Percentiles rank a stretch among this genome's conserved stretches.
Evolutionary conservation across 2,113 vertebrate species (phyloP).

Genomic region (Anseranas semipalmata): DNA sequence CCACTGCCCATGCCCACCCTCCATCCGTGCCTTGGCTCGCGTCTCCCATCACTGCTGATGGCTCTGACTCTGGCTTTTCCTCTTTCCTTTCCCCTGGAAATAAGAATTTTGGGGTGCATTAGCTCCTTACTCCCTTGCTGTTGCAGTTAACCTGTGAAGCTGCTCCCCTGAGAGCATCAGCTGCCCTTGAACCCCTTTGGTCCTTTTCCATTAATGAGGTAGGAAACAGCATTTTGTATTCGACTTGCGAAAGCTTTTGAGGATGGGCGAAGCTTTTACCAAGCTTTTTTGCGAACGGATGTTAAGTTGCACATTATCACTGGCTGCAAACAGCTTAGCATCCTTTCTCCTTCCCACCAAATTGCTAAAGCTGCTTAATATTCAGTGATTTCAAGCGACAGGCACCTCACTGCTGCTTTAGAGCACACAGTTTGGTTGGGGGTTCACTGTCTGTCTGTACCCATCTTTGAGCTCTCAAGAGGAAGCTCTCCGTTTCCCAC

Average conservation of each 20-base stretch:
- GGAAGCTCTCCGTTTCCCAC: neutral
- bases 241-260: neutral
- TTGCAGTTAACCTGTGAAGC: accelerated
- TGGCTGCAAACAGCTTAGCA: accelerated
- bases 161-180: accelerated
- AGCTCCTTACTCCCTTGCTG: accelerated
- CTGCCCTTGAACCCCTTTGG: neutral
- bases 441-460: accelerated
- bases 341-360: neutral
- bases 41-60: neutral
- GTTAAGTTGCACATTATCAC: accelerated
- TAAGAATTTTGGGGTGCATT: neutral
- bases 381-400: neutral
- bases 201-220: neutral
- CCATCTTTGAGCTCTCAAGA: neutral
- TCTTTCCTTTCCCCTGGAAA: neutral
- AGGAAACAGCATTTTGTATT: accelerated
- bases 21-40: conserved; percentile 20
- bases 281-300: neutral
- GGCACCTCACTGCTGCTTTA: accelerated
- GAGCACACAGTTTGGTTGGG: accelerated
- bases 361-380: accelerated
- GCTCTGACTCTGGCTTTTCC: conserved; percentile 24
- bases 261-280: neutral
- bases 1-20: conserved; percentile 91